Conservation (phyloP, 2,888 invertebrate genomes). For the Drosophila greeni region DNA sequence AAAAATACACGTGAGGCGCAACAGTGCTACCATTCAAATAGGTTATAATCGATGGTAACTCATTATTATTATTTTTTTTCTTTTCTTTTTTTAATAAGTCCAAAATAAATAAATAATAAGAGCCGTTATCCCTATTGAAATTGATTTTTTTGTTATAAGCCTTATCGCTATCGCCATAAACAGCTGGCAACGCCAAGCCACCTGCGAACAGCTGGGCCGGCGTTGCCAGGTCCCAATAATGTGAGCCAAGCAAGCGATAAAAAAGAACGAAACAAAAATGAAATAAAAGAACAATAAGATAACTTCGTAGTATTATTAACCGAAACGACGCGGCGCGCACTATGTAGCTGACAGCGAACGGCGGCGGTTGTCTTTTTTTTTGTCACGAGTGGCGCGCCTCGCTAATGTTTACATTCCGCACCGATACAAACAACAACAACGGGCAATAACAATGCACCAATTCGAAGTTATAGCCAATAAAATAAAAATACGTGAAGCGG, state of each 20-base stretch:
- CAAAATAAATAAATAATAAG: too few species aligned
- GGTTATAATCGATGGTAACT: background rate
- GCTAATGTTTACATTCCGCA: constrained; percentile 16
- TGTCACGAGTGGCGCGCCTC: constrained; percentile 7
- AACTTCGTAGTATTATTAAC: constrained; percentile 33
- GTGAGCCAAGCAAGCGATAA: constrained; percentile 3
- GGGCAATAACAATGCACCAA: constrained; percentile 43
- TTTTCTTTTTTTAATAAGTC: too few species aligned
- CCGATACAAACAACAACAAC: constrained; percentile 19
- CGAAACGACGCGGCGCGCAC: constrained; percentile 26
- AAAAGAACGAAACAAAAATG: constrained; percentile 12
- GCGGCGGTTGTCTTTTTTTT: constrained; percentile 19
- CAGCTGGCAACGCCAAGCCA: constrained; percentile 15
- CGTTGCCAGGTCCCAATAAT: constrained; percentile 22
- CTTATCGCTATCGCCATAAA: background rate
- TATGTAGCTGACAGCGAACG: constrained; percentile 30
- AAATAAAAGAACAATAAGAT: constrained; percentile 27
- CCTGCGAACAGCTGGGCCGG: constrained; percentile 24
- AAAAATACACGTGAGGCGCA: background rate
- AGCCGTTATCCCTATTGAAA: too few species aligned
- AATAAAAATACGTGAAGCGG: constrained; percentile 32
- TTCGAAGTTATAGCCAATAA: constrained; percentile 15
- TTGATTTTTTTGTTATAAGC: too few species aligned
- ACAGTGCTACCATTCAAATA: background rate
- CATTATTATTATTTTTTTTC: background rate